Percentiles rank a stretch among this genome's conserved stretches.
phyloP scores from a whole-genome alignment of 2,113 vertebrate species.

The Lagopus muta region DNA sequence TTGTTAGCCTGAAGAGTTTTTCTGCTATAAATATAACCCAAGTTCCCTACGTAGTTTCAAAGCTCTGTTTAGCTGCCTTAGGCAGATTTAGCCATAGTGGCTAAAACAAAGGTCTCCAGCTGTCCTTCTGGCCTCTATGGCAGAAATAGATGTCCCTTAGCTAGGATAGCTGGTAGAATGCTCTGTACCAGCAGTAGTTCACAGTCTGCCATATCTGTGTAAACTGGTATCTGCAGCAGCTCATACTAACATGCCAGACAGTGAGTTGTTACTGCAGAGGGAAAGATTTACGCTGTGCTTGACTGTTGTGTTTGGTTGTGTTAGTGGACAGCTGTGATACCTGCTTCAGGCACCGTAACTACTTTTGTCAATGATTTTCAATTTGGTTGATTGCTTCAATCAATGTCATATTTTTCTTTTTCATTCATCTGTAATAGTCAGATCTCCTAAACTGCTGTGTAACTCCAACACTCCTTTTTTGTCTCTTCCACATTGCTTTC shows the following conservation, averaged over 20 bases:
- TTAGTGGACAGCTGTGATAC: background rate
- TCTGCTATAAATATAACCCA: background rate
- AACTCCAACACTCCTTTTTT: background rate
- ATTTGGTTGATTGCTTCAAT: background rate
- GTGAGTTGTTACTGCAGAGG: background rate
- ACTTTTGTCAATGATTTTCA: background rate
- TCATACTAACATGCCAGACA: background rate
- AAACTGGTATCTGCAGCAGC: background rate
- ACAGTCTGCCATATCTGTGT: background rate
- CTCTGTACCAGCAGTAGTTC: background rate
- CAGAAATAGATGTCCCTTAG: background rate
- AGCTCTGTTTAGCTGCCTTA: background rate
- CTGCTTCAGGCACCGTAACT: background rate
- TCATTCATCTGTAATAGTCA: background rate
- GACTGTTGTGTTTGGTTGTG: background rate
- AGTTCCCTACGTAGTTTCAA: background rate
- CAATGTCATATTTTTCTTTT: background rate
- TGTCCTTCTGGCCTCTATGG: background rate
- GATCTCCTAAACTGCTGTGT: background rate
- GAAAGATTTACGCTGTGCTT: background rate
- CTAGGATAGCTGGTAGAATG: background rate
- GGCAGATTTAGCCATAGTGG: background rate
- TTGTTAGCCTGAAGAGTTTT: slow-evolving; percentile 34
- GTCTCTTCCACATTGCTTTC: background rate
- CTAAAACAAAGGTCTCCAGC: background rate